Conservation (phyloP, 2,113 vertebrate genomes). For the Copsychus sechellarum region DNA sequence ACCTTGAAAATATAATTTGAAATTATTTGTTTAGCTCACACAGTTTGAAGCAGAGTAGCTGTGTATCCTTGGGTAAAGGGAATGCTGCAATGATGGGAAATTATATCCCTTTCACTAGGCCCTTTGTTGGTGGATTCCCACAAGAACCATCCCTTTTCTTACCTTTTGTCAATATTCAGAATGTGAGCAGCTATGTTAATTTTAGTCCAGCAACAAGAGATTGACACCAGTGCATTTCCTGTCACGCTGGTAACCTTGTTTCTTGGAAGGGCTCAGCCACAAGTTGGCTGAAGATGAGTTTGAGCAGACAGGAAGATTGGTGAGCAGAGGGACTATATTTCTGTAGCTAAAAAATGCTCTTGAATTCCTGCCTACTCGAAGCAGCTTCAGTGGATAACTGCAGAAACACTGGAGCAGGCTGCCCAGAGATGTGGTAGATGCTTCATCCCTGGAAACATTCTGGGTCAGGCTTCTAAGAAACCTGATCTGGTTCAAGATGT, state of each 20-base stretch:
- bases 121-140: not conserved
- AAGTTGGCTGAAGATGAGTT: not conserved
- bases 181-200: accelerated
- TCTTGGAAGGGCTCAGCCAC: not conserved
- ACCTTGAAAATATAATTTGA: not conserved
- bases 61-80: not conserved
- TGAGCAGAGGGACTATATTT: not conserved
- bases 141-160: not conserved
- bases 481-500: not conserved
- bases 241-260: not conserved
- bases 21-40: not conserved
- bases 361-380: not conserved
- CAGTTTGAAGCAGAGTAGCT: not conserved
- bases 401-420: not conserved
- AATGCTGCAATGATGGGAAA: not conserved
- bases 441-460: not conserved
- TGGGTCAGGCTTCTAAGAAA: not conserved
- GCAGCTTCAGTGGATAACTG: not conserved
- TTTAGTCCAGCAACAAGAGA: not conserved
- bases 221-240: not conserved
- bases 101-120: not conserved
- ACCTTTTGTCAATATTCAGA: not conserved
- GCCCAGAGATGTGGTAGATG: not conserved
- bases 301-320: not conserved
- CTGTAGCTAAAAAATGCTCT: not conserved